Evolutionary conservation across 2,888 invertebrate species (phyloP).

Genomic region (Piscicola geometra): DNA sequence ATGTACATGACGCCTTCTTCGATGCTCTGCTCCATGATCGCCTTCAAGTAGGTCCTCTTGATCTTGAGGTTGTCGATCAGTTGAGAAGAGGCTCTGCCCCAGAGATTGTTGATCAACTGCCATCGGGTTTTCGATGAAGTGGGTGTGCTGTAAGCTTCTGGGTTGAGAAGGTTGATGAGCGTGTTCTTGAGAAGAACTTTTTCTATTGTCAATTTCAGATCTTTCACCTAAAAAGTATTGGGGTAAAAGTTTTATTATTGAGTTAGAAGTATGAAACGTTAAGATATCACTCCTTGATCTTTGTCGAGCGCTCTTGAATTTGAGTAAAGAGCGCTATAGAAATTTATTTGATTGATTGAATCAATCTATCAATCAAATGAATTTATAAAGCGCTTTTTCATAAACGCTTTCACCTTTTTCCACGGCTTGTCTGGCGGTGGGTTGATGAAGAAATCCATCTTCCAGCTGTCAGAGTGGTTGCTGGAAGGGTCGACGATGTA

Average conservation of each 20-base stretch:
- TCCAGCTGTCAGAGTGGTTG: slow-evolving; percentile 32
- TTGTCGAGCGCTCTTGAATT: no score
- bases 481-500: slow-evolving; percentile 29
- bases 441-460: slow-evolving; percentile 40
- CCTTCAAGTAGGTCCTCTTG: slow-evolving; percentile 35
- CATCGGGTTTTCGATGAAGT: slow-evolving; percentile 40
- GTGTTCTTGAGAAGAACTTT: slow-evolving; percentile 36
- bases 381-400: not conserved
- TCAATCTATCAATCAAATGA: not conserved
- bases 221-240: no score
- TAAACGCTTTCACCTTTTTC: slow-evolving; percentile 5
- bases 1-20: slow-evolving; percentile 42
- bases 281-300: no score
- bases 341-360: no score
- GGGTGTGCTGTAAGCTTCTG: slow-evolving; percentile 38
- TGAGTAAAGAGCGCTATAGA: no score
- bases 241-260: no score
- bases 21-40: slow-evolving; percentile 27
- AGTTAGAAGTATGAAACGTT: no score
- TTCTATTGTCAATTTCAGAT: slow-evolving; percentile 30
- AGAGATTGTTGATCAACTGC: slow-evolving; percentile 40
- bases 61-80: slow-evolving; percentile 40
- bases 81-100: slow-evolving; percentile 38
- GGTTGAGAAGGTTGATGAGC: slow-evolving; percentile 36
- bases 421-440: slow-evolving; percentile 36